Percentiles rank a stretch among this genome's conserved stretches.
phyloP scores from a whole-genome alignment of 1,140 invertebrate genomes.

The Drosophila bipectinata region DNA sequence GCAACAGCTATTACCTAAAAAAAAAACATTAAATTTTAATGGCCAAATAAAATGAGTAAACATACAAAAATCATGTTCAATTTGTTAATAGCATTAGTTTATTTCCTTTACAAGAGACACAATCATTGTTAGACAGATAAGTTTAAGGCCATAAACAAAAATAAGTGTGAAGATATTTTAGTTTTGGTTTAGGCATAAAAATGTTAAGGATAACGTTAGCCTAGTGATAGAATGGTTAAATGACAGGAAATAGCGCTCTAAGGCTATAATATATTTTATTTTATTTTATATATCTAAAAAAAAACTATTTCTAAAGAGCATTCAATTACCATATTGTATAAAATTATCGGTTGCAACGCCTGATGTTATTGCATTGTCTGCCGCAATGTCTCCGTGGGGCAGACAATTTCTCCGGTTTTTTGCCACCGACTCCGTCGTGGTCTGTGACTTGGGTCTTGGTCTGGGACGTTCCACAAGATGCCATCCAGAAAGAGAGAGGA shows the following conservation, averaged over 20 bases:
- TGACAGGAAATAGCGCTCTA: no score
- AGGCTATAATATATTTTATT: background rate
- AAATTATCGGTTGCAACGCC: background rate
- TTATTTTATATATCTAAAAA: background rate
- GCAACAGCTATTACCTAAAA: background rate
- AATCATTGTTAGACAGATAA: no score
- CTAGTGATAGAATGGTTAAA: no score
- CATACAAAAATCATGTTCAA: background rate
- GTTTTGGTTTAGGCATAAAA: no score
- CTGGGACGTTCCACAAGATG: constrained; percentile 35
- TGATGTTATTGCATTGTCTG: constrained; percentile 74
- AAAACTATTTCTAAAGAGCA: constrained; percentile 4
- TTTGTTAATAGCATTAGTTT: background rate
- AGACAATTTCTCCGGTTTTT: constrained; percentile 41
- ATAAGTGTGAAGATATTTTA: background rate
- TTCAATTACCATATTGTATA: background rate
- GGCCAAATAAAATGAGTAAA: background rate
- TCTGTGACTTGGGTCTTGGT: constrained; percentile 8
- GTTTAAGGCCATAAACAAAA: background rate
- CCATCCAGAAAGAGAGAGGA: constrained; percentile 16
- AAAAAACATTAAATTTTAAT: background rate
- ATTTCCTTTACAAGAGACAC: background rate
- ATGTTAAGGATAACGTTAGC: no score
- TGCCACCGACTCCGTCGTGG: constrained; percentile 18
- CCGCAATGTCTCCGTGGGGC: constrained; percentile 72